A percentile compares a stretch with the other conserved stretches of the same genome.
Evolutionary conservation across 2,888 invertebrate genomes (phyloP).

Genomic region (Amblyjoppa proteus): DNA sequence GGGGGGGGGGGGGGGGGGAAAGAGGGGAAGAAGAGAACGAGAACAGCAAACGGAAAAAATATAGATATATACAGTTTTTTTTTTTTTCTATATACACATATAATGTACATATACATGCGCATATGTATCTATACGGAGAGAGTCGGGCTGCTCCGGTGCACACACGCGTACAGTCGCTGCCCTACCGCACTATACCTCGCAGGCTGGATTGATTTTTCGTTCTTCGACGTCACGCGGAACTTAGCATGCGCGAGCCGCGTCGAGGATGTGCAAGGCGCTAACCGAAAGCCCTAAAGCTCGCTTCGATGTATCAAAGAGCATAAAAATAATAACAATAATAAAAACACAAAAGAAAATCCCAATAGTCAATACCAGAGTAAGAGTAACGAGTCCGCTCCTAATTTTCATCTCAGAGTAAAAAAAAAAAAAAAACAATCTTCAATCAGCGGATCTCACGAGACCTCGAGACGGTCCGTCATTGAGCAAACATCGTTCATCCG

Average conservation of each 20-base stretch:
- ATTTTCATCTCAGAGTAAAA: too few relatives aligned
- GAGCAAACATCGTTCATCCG: too few relatives aligned
- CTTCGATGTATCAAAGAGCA: conserved; percentile 9
- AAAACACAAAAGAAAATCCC: background rate
- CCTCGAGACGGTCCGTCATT: too few relatives aligned
- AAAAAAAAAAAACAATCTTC: too few relatives aligned
- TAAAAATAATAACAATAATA: background rate
- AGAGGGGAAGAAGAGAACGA: conserved; percentile 11
- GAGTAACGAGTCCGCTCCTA: too few relatives aligned
- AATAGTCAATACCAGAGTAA: too few relatives aligned
- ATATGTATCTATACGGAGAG: too few relatives aligned
- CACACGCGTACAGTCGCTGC: conserved; percentile 62
- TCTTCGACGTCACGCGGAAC: conserved; percentile 76
- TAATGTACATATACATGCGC: background rate
- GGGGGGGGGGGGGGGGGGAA: too few relatives aligned
- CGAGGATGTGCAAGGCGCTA: conserved; percentile 58
- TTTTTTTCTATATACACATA: too few relatives aligned
- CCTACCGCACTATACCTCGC: conserved; percentile 73
- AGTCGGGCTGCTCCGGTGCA: conserved; percentile 50
- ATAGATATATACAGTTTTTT: background rate
- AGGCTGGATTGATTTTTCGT: conserved; percentile 81
- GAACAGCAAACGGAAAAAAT: background rate
- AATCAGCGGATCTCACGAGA: too few relatives aligned
- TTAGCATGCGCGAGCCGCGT: conserved; percentile 77
- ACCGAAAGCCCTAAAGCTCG: conserved; percentile 53